Base-by-base conservation (phyloP, 2,888 invertebrate genomes). In the Pristionchus arcanus region DNA sequence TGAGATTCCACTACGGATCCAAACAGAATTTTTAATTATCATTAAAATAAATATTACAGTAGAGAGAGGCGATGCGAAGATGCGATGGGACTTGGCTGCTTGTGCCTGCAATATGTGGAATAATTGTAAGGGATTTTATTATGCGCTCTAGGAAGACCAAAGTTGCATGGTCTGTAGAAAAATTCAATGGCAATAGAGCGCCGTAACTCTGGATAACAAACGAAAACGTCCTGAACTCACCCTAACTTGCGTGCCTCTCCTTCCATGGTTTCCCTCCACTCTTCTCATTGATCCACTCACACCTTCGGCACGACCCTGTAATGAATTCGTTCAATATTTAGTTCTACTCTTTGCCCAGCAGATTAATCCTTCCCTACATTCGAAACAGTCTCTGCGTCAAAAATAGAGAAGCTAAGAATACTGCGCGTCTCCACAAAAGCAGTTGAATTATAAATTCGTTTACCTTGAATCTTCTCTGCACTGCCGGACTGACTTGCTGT, bases 81-180 rank as follows among this genome's bases (percentile, higher is more conserved):
- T 85, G n/a, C 85, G 31, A 59, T 85, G 85, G 19, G 63, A 59
- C 34, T 59, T 85, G 21, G 85, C 85, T 21, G 85, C 85, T 59
- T 85, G 85, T 2, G 85, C 85, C 85, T 85, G 85, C 0, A 85
- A 34, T 53, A n/a, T 9, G 25, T 7, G 49, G 15, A 81, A 25
- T 21, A 31, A 16, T 28, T 4, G 42, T 42, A 42, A 42, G 5
- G 42, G 9, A 42, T 3, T n/a, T n/a, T n/a, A n/a, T 5, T 42
- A 42, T 42, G 42, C 9, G 3, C 42, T 42, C 42, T 42, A 5
- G 42, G 9, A 42, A 42, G 9, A 3, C 9, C 42, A 42, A 42
- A 42, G 42, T 42, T 42, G n/a, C n/a, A n/a, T 42, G 42, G 9
- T 42, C 9, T 42, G 42, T 42, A 9, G 42, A 42, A 42, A 5